These are phyloP conservation scores for Florisuga fusca DNA, from an alignment of 2,797 vertebrate species.

Conservation along the genomic window DNA sequence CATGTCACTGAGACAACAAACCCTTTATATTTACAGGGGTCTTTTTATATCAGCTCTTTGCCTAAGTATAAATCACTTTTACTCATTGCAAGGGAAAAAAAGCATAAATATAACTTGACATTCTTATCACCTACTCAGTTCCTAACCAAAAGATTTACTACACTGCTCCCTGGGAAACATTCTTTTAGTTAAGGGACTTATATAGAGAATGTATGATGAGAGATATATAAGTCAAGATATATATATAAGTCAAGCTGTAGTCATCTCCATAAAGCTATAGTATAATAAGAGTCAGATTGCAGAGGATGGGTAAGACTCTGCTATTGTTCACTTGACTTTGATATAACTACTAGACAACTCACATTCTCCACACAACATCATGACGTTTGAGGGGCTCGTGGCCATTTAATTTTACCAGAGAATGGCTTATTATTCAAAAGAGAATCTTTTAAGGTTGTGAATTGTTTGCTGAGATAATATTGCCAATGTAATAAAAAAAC, in stretches of 20 bases:
- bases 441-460: not conserved
- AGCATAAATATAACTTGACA: constrained; percentile 31
- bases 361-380: not conserved
- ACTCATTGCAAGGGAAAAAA: not conserved
- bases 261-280: not conserved
- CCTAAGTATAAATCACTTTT: constrained; percentile 10
- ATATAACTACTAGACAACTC: not conserved
- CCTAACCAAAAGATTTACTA: constrained; percentile 29
- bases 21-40: not conserved
- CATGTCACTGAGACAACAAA: not conserved
- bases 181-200: not conserved
- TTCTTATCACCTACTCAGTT: constrained; percentile 36
- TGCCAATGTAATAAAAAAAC: not conserved
- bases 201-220: not conserved
- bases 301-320: not conserved
- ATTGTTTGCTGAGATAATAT: not conserved
- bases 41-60: not conserved
- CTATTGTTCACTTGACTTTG: not conserved
- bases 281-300: not conserved
- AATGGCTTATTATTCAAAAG: not conserved
- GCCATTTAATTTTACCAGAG: not conserved
- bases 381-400: not conserved
- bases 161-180: constrained; percentile 4
- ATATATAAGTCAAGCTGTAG: not conserved
- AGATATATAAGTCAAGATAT: not conserved